Evolutionary conservation across 2,113 vertebrate genomes (phyloP), one percentile per base, ranked within the genome.

Genomic region (Phaethornis superciliosus): DNA sequence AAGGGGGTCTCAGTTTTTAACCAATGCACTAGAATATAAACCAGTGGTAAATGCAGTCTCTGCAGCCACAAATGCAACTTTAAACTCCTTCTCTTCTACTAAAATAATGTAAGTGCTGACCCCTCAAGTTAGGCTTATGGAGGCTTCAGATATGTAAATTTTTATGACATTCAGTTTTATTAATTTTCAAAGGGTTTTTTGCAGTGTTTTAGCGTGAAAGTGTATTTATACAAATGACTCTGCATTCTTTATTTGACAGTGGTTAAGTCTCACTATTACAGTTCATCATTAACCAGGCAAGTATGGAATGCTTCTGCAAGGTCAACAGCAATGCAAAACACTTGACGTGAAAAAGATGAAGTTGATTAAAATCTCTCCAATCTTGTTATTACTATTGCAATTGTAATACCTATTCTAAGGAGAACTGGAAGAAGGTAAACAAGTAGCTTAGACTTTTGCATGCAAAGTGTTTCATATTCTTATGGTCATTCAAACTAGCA

Each of bases 221-320:
- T 35, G 28, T 8, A 80, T 69, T 85, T 28, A 74, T 9, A 79
- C 15, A 64, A 72, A 47, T 32, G 4, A 51, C 69, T 88, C 79
- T 32, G 7, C 77, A 86, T 52, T 70, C 28, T 42, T 5, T n/a
- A 40, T 40, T 12, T 85, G 62, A 54, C 3, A 83, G 18, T 12
- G 19, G 51, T 8, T 26, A 81, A 52, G 44, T 85, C 6, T 70
- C 24, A 2, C 37, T 47, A 10, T n/a, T 64, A 46, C 0, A 32
- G 54, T 80, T 94, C 37, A 91, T 91, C 54, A 94, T 95, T 94
- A 91, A 94, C 69, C 18, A 84, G 56, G 26, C 0, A 2, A 40
- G 22, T 23, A 70, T 0, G 19, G 51, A 80, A 58, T 17, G 12
- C 14, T 64, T 40, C 27, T 8, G 32, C 69, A 89, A 51, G 13